Evolutionary conservation across 2,113 vertebrate species (phyloP).

Genomic region (Cinclus mexicanus): DNA sequence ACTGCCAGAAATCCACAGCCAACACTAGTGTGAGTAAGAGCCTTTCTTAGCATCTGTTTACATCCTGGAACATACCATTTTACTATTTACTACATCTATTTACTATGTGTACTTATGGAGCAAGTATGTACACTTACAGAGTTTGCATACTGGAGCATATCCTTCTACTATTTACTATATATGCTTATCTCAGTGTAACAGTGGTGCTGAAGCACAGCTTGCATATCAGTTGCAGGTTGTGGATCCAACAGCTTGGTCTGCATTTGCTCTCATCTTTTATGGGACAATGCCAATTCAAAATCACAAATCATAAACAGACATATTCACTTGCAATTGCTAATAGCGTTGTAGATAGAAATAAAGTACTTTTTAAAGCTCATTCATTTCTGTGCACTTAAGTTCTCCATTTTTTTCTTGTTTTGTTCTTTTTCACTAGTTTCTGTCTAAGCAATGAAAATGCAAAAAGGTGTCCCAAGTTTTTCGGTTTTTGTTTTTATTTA

Average conservation of each 20-base stretch:
- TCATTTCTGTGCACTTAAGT: background rate
- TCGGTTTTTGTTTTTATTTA: background rate
- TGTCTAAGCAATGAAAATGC: background rate
- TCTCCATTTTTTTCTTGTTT: background rate
- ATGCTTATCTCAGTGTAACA: background rate
- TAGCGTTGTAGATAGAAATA: background rate
- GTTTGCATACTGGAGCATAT: background rate
- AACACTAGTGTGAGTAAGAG: background rate
- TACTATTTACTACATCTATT: background rate
- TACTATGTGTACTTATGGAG: background rate
- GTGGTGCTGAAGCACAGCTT: background rate
- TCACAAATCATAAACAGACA: background rate
- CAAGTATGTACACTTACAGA: background rate
- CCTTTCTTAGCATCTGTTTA: background rate
- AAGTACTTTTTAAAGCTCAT: background rate
- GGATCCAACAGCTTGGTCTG: background rate
- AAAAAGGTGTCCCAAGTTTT: background rate
- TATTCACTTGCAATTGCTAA: background rate
- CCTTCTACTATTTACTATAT: background rate
- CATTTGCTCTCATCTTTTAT: background rate
- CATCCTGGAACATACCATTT: background rate
- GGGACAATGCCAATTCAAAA: constrained; percentile 10
- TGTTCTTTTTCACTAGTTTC: background rate
- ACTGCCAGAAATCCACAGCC: background rate
- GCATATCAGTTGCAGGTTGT: background rate